Base-by-base conservation (phyloP, 2,113 vertebrate species). In the Odocoileus virginianus region DNA sequence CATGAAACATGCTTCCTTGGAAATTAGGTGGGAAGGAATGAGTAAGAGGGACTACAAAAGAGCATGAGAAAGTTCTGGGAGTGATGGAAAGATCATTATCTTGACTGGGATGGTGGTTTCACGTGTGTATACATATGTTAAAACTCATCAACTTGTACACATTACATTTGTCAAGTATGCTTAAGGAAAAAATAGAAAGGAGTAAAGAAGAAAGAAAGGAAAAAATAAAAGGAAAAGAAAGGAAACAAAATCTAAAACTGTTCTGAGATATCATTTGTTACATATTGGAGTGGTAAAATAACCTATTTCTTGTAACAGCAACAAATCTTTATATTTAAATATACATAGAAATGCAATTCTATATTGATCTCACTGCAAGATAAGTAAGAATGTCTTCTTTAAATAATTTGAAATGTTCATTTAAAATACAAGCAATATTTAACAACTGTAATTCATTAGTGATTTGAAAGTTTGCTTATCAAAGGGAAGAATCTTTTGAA, bases 261-360 rank as follows among this genome's bases (percentile, higher is more conserved):
- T 88, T 84, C 47, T 71, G 45, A 64, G 33, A 47, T 45, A 81
- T 25, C 5, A 52, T 71, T 81, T 91, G 28, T 82, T 67, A 58
- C 21, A 52, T 36, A 45, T 57, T 84, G 61, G 27, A 71, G 21
- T 81, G 21, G 33, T 16, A n/a, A 95, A 92, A 81, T 30, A 95
- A 16, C 15, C 14, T 25, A 57, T 81, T 91, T 91, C 52, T 60
- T 93, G 58, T 19, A 95, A 64, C 5, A 96, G 21, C 23, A 58
- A 25, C 23, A 95, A 91, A 94, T 50, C 50, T 79, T 89, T 64
- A n/a, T 87, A 43, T 71, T 93, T 94, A 91, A 90, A 74, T 90
- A 61, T 57, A 36, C 5, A 61, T 28, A 74, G 43, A 92, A 43
- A 79, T 30, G 21, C 1, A 91, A 23, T 52, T 76, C 64, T 81